Conservation (phyloP, 2,113 vertebrate genomes). For the Phasianus colchicus region DNA sequence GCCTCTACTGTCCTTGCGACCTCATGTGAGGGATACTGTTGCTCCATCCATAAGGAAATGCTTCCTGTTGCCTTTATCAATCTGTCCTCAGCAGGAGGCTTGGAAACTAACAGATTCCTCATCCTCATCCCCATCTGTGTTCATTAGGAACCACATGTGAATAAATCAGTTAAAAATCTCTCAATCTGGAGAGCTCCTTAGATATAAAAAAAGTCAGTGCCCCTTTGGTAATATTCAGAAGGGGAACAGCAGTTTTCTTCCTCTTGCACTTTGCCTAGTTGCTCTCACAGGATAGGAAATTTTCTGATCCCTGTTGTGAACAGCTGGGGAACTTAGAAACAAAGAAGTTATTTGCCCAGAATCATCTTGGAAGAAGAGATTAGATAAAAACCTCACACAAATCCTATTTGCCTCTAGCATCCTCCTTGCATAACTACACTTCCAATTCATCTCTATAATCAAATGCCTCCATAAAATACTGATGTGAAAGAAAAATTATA, state of each 20-base stretch:
- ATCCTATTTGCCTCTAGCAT: background rate
- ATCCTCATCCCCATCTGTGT: background rate
- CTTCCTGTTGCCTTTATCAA: background rate
- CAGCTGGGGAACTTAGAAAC: background rate
- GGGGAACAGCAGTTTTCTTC: background rate
- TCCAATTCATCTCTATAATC: background rate
- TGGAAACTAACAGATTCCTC: background rate
- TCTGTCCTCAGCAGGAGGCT: no score
- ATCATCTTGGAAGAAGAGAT: background rate
- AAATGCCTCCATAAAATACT: background rate
- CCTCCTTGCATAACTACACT: background rate
- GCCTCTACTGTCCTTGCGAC: background rate
- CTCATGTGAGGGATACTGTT: background rate
- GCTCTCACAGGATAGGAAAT: background rate
- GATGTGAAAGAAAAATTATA: background rate
- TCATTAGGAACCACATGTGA: background rate
- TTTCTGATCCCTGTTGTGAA: background rate
- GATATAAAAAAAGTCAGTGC: background rate
- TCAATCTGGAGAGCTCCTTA: background rate
- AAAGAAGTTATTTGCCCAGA: background rate
- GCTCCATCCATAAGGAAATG: background rate
- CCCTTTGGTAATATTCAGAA: background rate
- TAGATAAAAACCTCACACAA: rapidly evolving
- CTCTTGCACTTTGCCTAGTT: background rate
- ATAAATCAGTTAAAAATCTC: background rate